Percentiles rank a stretch among this genome's conserved stretches.
Evolutionary conservation across 2,797 vertebrate genomes (phyloP).

Genomic region (Cercopithecus diana): DNA sequence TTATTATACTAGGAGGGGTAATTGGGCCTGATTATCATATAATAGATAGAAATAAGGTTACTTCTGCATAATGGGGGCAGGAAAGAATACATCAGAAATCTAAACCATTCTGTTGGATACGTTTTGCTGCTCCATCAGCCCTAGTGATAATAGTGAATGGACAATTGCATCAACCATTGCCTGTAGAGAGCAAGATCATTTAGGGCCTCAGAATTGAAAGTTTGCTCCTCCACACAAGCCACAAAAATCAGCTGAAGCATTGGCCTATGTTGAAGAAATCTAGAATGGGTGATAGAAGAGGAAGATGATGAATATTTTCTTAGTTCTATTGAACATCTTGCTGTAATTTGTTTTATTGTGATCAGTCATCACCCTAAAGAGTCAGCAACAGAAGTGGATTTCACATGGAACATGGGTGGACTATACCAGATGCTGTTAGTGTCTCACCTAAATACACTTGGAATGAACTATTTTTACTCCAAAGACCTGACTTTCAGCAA

Average conservation of each 20-base stretch:
- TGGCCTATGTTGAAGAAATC: background rate
- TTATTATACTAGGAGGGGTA: background rate
- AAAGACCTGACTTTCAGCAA: background rate
- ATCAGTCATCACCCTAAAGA: background rate
- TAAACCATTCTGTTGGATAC: background rate
- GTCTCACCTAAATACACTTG: background rate
- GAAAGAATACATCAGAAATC: background rate
- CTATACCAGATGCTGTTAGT: background rate
- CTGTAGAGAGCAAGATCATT: background rate
- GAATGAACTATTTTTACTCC: background rate
- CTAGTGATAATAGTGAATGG: background rate
- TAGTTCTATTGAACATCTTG: background rate
- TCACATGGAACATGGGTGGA: background rate
- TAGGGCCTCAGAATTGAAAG: background rate
- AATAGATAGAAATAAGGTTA: background rate
- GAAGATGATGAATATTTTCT: background rate
- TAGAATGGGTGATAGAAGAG: background rate
- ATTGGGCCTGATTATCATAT: background rate
- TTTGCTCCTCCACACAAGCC: background rate
- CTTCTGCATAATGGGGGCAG: background rate
- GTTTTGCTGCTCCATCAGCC: background rate
- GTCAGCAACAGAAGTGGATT: background rate
- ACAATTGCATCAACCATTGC: background rate
- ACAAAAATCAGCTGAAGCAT: background rate
- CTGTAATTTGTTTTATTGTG: background rate